Base-by-base conservation (phyloP, 2,888 invertebrate genomes). In the Synanthedon tipuliformis region DNA sequence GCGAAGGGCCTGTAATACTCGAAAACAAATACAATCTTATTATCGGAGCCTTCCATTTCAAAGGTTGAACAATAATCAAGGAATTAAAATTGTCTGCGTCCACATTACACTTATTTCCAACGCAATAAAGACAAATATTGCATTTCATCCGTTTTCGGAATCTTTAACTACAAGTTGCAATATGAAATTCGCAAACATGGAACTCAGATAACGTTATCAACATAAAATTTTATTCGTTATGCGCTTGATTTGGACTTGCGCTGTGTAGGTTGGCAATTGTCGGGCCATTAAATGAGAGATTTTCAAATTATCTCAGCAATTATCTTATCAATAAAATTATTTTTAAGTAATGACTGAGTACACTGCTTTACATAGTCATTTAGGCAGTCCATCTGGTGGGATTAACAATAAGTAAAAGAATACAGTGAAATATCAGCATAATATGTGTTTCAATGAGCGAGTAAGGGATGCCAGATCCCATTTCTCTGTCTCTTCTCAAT, bases 1-100 rank as follows among this genome's bases (percentile, higher is more conserved):
- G 49, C 53, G 18, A 51, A 15, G 48, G 48, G 18, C 51, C 51
- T 0, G 34, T 2, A 56, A 45, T 27, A 15, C 48, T 45, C 52
- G 56, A 52, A 53, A 51, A 51, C 52, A 49, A 52, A 54, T 49
- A 55, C 50, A 51, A 53, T 23, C 48, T 45, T 45, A 45, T 45
- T 45, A 45, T 45, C 45, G 15, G 13, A 45, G 15, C 45, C 13
- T 45, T n/a, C 45, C 12, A 45, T 45, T 45, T 45, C 45, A 45
- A 45, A 45, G 45, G 13, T 15, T 45, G 45, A 13, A 45, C 45
- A 45, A 45, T 45, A 45, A 45, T 45, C 45, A 45, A 45, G 15
- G 34, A 45, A 45, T 45, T 45, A 45, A 45, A 45, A 45, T 13
- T 12, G n/a, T n/a, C 5, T 45, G 5, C 15, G 15, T 45, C 15